phyloP scores from a whole-genome alignment of 2,797 vertebrate genomes.

The Leucoraja ocellata region DNA sequence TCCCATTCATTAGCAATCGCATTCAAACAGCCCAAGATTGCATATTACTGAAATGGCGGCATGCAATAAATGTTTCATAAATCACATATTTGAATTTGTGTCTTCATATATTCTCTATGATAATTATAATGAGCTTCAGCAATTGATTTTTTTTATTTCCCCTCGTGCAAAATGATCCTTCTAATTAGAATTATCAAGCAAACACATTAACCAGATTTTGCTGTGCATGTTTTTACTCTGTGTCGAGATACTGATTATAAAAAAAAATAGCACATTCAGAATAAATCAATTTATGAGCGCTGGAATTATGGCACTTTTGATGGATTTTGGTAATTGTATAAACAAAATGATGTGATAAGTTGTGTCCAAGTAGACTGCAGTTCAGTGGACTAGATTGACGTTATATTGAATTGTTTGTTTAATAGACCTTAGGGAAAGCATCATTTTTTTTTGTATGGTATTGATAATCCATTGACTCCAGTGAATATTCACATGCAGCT shows the following conservation, averaged over 20 bases:
- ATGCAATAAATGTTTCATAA: constrained; percentile 33
- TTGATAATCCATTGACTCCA: not conserved
- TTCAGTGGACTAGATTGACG: not conserved
- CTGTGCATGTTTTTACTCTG: not conserved
- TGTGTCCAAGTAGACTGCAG: not conserved
- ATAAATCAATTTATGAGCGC: not conserved
- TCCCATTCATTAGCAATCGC: constrained; percentile 8
- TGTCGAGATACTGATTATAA: not conserved
- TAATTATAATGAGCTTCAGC: constrained; percentile 20
- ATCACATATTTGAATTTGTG: constrained; percentile 23
- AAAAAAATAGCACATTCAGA: not conserved
- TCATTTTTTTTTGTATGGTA: not conserved
- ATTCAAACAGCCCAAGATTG: not conserved
- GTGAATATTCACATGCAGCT: not conserved
- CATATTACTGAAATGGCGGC: not conserved
- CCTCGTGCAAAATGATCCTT: constrained; percentile 13
- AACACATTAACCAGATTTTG: constrained; percentile 17
- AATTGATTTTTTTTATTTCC: constrained; percentile 20
- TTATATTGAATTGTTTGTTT: not conserved
- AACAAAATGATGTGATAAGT: not conserved
- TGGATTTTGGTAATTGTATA: not conserved
- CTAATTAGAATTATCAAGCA: constrained; percentile 12
- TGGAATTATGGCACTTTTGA: not conserved
- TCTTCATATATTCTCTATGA: constrained; percentile 11
- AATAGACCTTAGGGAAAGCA: not conserved